A percentile compares a stretch with the other conserved stretches of the same genome.
Evolutionary conservation across 2,113 vertebrate species (phyloP).

Genomic region (Gulo gulo): DNA sequence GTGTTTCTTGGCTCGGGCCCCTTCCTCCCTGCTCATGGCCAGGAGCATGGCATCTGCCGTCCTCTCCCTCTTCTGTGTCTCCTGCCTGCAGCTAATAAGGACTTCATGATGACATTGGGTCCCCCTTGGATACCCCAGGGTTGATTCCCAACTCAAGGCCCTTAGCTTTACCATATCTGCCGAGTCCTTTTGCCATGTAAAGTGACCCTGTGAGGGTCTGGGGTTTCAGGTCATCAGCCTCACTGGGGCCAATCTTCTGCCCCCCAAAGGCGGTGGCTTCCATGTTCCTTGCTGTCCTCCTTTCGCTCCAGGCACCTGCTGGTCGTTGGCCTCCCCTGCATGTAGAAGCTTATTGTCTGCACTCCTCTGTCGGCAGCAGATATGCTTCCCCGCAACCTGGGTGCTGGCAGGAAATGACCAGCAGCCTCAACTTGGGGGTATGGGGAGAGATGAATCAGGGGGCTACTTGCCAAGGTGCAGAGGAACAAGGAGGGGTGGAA

Average conservation of each 20-base stretch:
- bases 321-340: accelerated
- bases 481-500: neutral
- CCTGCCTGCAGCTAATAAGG: neutral
- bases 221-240: accelerated
- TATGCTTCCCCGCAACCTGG: neutral
- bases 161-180: neutral
- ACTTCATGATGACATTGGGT: neutral
- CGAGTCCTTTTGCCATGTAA: accelerated
- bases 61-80: neutral
- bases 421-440: neutral
- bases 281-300: accelerated
- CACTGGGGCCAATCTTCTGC: accelerated
- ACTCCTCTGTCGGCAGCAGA: neutral
- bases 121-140: neutral
- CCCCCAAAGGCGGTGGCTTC: neutral
- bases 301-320: accelerated
- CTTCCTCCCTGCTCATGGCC: neutral
- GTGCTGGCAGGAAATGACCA: accelerated
- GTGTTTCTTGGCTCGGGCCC: neutral
- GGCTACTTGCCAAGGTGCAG: neutral
- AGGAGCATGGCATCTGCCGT: accelerated
- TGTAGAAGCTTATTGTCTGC: accelerated
- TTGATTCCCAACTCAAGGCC: neutral
- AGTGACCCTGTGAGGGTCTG: no score
- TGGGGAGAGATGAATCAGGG: neutral